phyloP scores from a whole-genome alignment of 2,113 vertebrate genomes.

The Trematocara nigrifrons region DNA sequence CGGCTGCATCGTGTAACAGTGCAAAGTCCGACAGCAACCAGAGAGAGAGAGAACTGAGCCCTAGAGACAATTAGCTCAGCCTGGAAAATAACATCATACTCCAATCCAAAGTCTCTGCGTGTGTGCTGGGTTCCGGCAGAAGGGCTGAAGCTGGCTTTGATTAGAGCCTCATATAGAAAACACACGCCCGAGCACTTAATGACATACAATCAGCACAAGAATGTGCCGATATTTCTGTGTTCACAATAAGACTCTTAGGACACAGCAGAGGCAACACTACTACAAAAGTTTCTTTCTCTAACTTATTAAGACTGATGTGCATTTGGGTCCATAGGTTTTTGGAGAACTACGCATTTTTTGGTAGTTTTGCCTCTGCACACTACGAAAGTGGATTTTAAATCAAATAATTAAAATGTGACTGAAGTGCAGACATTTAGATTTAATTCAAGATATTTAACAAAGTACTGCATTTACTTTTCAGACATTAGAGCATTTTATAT shows the following conservation, averaged over 20 bases:
- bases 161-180: constrained; percentile 40
- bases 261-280: not conserved
- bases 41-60: constrained; percentile 36
- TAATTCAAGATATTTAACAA: not conserved
- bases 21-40: constrained; percentile 52
- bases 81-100: constrained; percentile 70
- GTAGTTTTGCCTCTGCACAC: not conserved
- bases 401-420: not conserved
- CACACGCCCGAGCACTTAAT: not conserved
- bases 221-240: not conserved
- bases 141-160: constrained; percentile 45
- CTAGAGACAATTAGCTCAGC: constrained; percentile 70
- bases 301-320: not conserved
- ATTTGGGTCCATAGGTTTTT: not conserved
- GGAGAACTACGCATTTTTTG: not conserved
- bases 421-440: not conserved
- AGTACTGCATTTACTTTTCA: not conserved
- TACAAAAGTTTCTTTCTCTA: not conserved
- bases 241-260: not conserved
- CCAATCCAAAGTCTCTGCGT: constrained; percentile 26
- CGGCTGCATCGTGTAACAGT: constrained; percentile 48
- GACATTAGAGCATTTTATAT: not conserved
- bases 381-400: not conserved
- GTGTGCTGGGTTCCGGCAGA: constrained; percentile 30
- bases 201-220: not conserved